Evolutionary conservation across 2,888 invertebrate species (phyloP).

Genomic region (Plusia festucae): DNA sequence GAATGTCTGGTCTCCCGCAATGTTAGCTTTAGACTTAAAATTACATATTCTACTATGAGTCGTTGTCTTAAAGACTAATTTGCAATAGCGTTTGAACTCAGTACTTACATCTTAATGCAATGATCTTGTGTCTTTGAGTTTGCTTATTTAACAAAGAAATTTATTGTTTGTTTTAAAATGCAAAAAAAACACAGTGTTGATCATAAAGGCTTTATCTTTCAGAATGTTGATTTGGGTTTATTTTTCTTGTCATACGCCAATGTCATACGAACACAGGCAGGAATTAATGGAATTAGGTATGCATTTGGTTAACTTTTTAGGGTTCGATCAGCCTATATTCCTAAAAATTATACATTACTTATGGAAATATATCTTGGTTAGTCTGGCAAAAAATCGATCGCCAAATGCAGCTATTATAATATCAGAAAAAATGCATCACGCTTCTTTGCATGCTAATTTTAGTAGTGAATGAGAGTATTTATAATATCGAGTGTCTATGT

Average conservation of each 20-base stretch:
- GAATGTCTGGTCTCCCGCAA: conserved; percentile 21
- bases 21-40: neutral
- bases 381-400: neutral
- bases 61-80: neutral
- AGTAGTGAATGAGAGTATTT: conserved; percentile 2
- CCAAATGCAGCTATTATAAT: neutral
- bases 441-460: neutral
- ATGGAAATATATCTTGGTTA: too few relatives aligned
- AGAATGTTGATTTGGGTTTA: too few relatives aligned
- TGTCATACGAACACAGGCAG: too few relatives aligned
- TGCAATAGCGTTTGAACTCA: neutral
- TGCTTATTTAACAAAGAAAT: conserved; percentile 12
- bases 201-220: neutral
- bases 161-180: conserved; percentile 6
- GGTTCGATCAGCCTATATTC: too few relatives aligned
- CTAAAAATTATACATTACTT: too few relatives aligned
- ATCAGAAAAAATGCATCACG: neutral
- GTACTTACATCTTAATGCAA: conserved; percentile 8
- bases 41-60: neutral
- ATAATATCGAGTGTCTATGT: neutral
- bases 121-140: neutral
- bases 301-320: too few relatives aligned
- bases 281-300: too few relatives aligned
- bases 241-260: too few relatives aligned
- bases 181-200: neutral